Evolutionary conservation across 2,797 vertebrate species (phyloP).

Genomic region (Muscicapa comitata): DNA sequence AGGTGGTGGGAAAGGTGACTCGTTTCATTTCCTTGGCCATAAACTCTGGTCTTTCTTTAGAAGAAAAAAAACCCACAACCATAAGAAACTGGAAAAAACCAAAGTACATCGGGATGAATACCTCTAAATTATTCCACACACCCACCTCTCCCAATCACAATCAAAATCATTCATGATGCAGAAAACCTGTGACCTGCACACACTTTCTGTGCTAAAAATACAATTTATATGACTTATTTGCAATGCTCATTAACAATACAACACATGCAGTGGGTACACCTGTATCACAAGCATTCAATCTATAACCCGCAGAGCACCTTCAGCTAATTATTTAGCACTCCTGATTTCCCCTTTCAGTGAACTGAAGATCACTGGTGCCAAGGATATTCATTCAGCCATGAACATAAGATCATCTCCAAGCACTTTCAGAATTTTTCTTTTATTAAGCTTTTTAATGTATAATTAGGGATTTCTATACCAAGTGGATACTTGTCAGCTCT

Average conservation of each 20-base stretch:
- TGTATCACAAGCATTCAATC: background rate
- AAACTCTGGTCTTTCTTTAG: background rate
- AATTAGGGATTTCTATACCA: conserved; percentile 30
- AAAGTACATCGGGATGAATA: background rate
- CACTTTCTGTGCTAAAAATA: conserved; percentile 8
- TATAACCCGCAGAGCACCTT: background rate
- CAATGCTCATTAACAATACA: conserved; percentile 13
- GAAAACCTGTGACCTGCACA: conserved; percentile 11
- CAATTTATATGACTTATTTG: background rate
- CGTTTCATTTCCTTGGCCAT: conserved; percentile 29
- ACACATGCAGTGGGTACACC: background rate
- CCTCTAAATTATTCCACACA: background rate
- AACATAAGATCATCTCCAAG: background rate
- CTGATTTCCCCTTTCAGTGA: background rate
- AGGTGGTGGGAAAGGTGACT: conserved; percentile 31
- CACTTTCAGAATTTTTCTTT: conserved; percentile 17
- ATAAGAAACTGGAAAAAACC: conserved; percentile 3
- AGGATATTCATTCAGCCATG: conserved; percentile 37
- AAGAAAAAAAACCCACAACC: background rate
- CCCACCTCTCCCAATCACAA: conserved; percentile 5
- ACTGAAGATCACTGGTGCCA: conserved; percentile 19
- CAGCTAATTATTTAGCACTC: background rate
- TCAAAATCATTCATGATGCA: conserved; percentile 15
- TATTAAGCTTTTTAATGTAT: conserved; percentile 10
- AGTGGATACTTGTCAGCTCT: conserved; percentile 13